Conservation (phyloP, 2,113 vertebrate genomes). For the Rhinogobius similis region DNA sequence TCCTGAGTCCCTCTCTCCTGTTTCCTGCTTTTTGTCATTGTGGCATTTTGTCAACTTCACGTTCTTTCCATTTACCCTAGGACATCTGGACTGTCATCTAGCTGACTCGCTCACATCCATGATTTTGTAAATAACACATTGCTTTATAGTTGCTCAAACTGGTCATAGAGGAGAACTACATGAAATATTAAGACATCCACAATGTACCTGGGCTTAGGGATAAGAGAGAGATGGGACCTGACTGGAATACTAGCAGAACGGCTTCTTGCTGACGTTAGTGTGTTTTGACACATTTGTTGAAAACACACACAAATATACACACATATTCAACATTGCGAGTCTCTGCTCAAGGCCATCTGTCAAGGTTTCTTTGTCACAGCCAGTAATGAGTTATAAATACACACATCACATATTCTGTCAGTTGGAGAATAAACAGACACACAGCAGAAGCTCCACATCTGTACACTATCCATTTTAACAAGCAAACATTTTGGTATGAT, state of each 20-base stretch:
- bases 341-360: conserved; percentile 50
- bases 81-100: conserved; percentile 37
- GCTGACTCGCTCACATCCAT: conserved; percentile 25
- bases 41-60: conserved; percentile 43
- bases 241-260: conserved; percentile 30
- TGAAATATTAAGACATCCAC: conserved; percentile 34
- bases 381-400: conserved; percentile 49
- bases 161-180: conserved; percentile 32
- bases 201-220: conserved; percentile 9
- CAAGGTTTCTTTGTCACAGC: conserved; percentile 52
- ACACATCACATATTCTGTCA: conserved; percentile 8
- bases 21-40: conserved; percentile 56
- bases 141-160: conserved; percentile 26
- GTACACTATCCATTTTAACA: conserved; percentile 1
- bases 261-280: conserved; percentile 52
- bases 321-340: conserved; percentile 7
- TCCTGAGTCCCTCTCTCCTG: conserved; percentile 56
- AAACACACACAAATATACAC: conserved; percentile 20
- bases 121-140: conserved; percentile 44
- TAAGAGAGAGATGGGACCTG: conserved; percentile 22
- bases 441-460: not conserved
- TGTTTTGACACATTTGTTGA: conserved; percentile 49
- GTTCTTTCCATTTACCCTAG: conserved; percentile 38
- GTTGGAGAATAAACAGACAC: not conserved
- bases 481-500: not conserved